Evolutionary conservation across 2,888 invertebrate species (phyloP), one percentile per base, ranked within the genome.

Genomic region (Sphaerophoria taeniata): DNA sequence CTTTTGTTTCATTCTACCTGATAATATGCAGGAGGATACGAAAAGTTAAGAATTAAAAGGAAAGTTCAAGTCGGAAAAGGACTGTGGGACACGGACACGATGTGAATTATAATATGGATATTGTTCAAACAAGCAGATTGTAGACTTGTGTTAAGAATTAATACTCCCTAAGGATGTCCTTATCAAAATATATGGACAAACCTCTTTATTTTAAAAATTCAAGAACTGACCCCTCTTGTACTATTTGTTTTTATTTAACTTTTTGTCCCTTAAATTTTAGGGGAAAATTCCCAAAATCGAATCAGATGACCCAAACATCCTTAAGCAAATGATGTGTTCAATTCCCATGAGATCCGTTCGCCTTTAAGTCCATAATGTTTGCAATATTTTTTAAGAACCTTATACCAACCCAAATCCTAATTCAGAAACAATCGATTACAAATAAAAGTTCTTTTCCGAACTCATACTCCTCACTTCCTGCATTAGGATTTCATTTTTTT

Each of bases 401-500:
- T 43, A 43, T 24, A 24, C 24, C 24, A 24, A 24, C 33, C 24
- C 12, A 63, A 47, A 36, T 65, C 65, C 49, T 16, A 6, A 43
- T 24, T 1, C 34, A 65, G 12, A 36, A 31, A 34, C 65, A 65
- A 16, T 34, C 12, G 43, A 65, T 65, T 67, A 73, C 65, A 36
- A 4, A 11, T 43, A 11, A 39, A 39, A 39, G 39, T 39, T 39
- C 39, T 39, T 7, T 39, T 3, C 9, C 39, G 39, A 39, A 39
- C 39, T 39, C 39, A 39, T 7, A 1, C 39, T 39, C 1, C 6
- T 39, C 61, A 61, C 56, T 56, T 33, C 16, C 43, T 51, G 51
- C 4, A 11, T 24, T 24, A 24, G 24, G 24, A 24, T 24, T 24
- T 24, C 24, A 33, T 53, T 67, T 60, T 72, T 31, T 39, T 33